These are phyloP conservation scores for Euzophera pinguis DNA, from an alignment of 2,888 invertebrate species.

Conservation along the genomic window DNA sequence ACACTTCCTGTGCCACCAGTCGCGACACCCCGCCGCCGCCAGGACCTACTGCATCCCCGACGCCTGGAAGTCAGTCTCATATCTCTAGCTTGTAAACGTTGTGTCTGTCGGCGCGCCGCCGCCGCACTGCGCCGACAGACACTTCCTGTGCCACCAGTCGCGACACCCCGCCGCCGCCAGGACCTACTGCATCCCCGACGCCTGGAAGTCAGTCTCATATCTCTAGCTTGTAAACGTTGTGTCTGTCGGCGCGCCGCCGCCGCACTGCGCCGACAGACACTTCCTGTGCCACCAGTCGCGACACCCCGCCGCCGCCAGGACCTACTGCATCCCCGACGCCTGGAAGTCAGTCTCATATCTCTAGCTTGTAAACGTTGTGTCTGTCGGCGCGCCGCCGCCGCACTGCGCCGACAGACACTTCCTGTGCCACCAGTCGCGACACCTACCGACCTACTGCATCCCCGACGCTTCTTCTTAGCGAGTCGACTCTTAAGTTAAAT, in stretches of 20 bases:
- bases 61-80: constrained; percentile 61
- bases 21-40: constrained; percentile 50
- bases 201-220: constrained; percentile 71
- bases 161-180: constrained; percentile 48
- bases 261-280: constrained; percentile 84
- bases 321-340: constrained; percentile 51
- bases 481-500: no score
- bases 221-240: constrained; percentile 83
- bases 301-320: constrained; percentile 38
- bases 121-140: constrained; percentile 85
- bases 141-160: constrained; percentile 79
- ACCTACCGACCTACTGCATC: constrained; percentile 46
- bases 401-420: constrained; percentile 86
- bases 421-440: constrained; percentile 68
- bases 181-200: constrained; percentile 49
- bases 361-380: constrained; percentile 84
- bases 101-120: constrained; percentile 60
- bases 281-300: constrained; percentile 79
- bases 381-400: constrained; percentile 72
- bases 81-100: constrained; percentile 84
- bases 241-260: constrained; percentile 72
- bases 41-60: constrained; percentile 48
- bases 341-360: constrained; percentile 60
- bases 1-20: constrained; percentile 80
- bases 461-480: constrained; percentile 53